phyloP scores from a whole-genome alignment of 2,113 vertebrate species.

The Alaudala cheleensis region DNA sequence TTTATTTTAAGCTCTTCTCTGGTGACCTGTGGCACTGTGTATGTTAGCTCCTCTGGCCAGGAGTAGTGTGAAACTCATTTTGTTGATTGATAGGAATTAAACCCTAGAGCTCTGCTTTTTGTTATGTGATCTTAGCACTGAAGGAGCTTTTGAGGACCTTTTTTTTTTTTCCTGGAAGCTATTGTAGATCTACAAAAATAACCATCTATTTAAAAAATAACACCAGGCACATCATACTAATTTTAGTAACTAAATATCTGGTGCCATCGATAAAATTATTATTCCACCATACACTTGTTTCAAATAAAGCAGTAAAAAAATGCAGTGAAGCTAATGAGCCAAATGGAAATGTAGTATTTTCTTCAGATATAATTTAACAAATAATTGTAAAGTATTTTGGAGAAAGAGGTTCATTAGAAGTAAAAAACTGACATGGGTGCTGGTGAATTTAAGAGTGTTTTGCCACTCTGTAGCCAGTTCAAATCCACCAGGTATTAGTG shows the following conservation, averaged over 20 bases:
- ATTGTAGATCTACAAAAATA: conserved; percentile 33
- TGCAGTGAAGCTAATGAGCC: background rate
- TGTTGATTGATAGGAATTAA: conserved; percentile 55
- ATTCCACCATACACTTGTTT: background rate
- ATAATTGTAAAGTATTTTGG: background rate
- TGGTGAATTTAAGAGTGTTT: background rate
- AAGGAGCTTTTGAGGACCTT: background rate
- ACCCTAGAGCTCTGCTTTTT: conserved; percentile 33
- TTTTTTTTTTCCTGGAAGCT: background rate
- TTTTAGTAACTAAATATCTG: conserved; percentile 40
- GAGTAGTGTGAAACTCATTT: conserved; percentile 37
- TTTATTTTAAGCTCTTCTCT: conserved; percentile 46
- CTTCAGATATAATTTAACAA: background rate
- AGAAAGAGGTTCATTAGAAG: background rate
- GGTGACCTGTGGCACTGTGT: background rate
- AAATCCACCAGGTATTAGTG: background rate
- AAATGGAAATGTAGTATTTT: background rate
- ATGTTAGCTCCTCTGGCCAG: background rate
- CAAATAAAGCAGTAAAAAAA: conserved; percentile 18
- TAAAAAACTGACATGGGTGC: background rate
- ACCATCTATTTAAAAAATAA: conserved; percentile 23
- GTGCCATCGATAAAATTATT: background rate
- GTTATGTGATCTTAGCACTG: conserved; percentile 7
- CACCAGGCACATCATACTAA: background rate
- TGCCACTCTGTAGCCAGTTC: background rate